These are phyloP conservation scores for Helicoverpa armigera DNA, from an alignment of 1,140 invertebrate species.

Conservation along the genomic window DNA sequence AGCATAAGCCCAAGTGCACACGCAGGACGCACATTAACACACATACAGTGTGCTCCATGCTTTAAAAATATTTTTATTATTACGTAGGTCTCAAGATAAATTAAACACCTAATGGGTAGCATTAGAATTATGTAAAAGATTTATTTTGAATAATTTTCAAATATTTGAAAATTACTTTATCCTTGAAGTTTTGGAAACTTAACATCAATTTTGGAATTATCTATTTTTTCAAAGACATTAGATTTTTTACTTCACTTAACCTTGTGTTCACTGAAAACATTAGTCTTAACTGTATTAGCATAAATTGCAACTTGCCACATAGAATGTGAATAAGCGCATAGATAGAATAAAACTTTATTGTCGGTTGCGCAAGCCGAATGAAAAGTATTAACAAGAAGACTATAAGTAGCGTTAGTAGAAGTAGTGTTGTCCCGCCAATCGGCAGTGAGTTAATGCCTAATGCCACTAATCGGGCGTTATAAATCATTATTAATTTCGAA, in stretches of 20 bases:
- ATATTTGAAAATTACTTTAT: conserved; percentile 24
- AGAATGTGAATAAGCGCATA: background rate
- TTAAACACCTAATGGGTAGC: conserved; percentile 1
- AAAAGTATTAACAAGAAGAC: conserved; percentile 39
- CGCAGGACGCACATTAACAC: conserved; percentile 43
- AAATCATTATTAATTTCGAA: conserved; percentile 85
- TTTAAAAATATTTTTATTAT: background rate
- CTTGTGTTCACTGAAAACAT: conserved; percentile 10
- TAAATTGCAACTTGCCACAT: background rate
- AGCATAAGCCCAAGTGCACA: conserved; percentile 74
- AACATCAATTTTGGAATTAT: conserved; percentile 28
- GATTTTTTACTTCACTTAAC: conserved; percentile 17
- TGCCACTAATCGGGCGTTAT: conserved; percentile 82
- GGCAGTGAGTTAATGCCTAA: conserved; percentile 77
- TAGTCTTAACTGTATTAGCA: conserved; percentile 9
- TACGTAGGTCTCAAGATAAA: conserved; percentile 4
- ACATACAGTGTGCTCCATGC: conserved; percentile 22
- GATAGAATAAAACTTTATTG: conserved; percentile 19
- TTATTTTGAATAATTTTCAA: conserved; percentile 34
- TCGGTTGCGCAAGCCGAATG: conserved; percentile 3
- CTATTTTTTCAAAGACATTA: background rate
- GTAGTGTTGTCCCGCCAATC: conserved; percentile 63
- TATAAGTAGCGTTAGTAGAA: conserved; percentile 37
- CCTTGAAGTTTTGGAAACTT: conserved; percentile 22
- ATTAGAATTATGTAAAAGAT: conserved; percentile 10